Conservation (phyloP, 2,113 vertebrate species). For the Furnarius figulus region DNA sequence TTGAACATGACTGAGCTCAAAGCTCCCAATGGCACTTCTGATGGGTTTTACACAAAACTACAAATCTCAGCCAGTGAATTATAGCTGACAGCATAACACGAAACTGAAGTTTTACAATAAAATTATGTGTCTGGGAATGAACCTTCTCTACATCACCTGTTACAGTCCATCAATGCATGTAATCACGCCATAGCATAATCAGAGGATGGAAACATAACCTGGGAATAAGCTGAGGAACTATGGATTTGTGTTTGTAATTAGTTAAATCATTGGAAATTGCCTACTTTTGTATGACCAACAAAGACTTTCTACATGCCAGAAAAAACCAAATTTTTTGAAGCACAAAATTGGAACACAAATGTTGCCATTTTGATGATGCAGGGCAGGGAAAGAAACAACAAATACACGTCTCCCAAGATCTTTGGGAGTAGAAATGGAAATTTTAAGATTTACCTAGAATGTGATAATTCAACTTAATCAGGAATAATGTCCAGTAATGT, state of each 20-base stretch:
- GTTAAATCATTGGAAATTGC: neutral
- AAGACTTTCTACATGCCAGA: neutral
- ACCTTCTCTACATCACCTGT: neutral
- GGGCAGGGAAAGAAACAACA: neutral
- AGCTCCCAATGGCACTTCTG: neutral
- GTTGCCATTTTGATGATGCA: rapidly evolving
- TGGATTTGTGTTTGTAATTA: neutral
- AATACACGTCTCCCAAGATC: rapidly evolving
- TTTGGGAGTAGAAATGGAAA: neutral
- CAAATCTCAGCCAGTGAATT: neutral
- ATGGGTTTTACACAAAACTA: neutral
- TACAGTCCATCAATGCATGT: neutral
- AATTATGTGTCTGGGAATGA: neutral
- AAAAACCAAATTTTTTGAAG: neutral
- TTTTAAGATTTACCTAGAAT: neutral
- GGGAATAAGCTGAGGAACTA: neutral
- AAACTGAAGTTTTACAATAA: neutral
- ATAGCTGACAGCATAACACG: neutral
- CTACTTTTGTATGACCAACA: neutral
- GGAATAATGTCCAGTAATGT: neutral
- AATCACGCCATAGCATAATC: neutral
- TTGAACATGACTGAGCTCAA: neutral
- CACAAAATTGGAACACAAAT: neutral
- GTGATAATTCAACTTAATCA: neutral
- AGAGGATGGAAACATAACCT: neutral